These are phyloP conservation scores for Apaloderma vittatum DNA, from an alignment of 2,113 vertebrate genomes.

Conservation along the genomic window DNA sequence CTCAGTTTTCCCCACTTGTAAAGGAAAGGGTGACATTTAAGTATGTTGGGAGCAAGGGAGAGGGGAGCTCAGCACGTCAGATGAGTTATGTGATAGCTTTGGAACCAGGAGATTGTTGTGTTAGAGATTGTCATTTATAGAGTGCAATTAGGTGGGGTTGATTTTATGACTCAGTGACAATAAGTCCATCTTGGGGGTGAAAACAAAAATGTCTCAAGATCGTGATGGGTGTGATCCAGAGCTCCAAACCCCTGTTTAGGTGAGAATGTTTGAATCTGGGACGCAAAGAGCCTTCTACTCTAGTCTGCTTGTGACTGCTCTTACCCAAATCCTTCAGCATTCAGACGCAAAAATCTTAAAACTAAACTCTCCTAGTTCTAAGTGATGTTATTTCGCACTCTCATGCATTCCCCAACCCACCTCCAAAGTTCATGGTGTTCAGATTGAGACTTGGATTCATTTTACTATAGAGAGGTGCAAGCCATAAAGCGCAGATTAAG, in stretches of 20 bases:
- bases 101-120: neutral
- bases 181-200: neutral
- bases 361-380: neutral
- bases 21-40: neutral
- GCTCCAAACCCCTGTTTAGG: neutral
- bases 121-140: neutral
- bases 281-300: neutral
- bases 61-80: rapidly evolving
- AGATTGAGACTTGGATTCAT: neutral
- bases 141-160: neutral
- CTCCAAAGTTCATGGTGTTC: neutral
- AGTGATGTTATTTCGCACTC: neutral
- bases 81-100: neutral
- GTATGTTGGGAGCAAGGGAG: neutral
- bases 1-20: neutral
- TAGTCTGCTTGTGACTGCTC: neutral
- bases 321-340: neutral
- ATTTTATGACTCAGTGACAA: neutral
- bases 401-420: rapidly evolving
- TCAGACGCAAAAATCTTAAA: neutral
- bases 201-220: neutral
- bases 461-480: neutral
- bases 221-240: neutral
- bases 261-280: neutral
- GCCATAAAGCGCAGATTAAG: constrained; percentile 25